These are phyloP conservation scores for Lissocephala sabroskyi DNA, from an alignment of 2,888 invertebrate species.

Conservation along the genomic window DNA sequence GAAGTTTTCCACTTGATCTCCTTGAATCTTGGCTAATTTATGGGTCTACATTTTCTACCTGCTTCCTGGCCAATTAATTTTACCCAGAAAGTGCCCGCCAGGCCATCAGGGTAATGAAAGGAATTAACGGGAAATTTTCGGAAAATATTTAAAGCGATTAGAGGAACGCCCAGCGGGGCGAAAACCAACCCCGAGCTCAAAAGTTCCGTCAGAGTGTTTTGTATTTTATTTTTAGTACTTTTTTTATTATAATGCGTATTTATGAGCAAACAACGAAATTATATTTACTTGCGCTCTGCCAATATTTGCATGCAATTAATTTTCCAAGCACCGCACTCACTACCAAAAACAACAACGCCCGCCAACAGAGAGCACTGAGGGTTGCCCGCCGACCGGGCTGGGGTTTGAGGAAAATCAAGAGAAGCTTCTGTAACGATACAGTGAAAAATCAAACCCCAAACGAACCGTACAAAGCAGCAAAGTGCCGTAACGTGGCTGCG, in stretches of 20 bases:
- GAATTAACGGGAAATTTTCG: conserved; percentile 42
- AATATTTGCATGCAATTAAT: conserved; percentile 69
- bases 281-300: conserved; percentile 61
- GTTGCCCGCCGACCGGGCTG: background rate
- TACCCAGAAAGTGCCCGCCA: no score
- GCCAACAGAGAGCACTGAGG: background rate
- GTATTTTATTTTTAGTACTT: conserved; percentile 14
- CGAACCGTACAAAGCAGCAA: conserved; percentile 39
- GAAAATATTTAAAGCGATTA: conserved; percentile 51
- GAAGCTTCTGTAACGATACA: background rate
- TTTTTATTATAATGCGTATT: conserved; percentile 58
- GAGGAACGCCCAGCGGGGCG: conserved; percentile 7
- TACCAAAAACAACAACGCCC: conserved; percentile 10
- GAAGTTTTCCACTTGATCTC: no score
- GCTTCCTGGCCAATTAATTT: no score
- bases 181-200: background rate
- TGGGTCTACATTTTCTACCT: no score
- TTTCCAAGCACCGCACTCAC: conserved; percentile 30
- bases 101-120: conserved; percentile 54
- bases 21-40: no score
- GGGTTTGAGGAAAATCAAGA: no score
- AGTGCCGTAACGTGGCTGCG: conserved; percentile 26
- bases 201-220: conserved; percentile 10
- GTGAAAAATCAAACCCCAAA: conserved; percentile 34
- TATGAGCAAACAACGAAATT: conserved; percentile 64